Conservation (phyloP, 23 tunicate genomes). For the Ascidia mentula region DNA sequence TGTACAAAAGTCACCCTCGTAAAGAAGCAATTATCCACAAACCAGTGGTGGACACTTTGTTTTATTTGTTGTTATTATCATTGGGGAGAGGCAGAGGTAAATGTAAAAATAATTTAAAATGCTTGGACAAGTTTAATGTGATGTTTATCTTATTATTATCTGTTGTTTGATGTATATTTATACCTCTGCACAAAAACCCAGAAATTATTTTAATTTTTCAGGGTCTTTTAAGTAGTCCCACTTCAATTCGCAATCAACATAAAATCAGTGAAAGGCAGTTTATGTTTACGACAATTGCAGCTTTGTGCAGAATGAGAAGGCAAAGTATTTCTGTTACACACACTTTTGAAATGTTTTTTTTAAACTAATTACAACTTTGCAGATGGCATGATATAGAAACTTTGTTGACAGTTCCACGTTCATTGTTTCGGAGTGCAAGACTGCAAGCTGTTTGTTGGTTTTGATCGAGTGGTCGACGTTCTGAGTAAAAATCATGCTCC, state of each 20-base stretch:
- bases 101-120: too few relatives aligned
- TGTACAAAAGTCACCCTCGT: slow-evolving; percentile 61
- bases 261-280: slow-evolving; percentile 72
- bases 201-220: too few relatives aligned
- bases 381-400: slow-evolving; percentile 81
- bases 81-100: slow-evolving; percentile 93
- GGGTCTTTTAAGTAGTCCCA: slow-evolving; percentile 82
- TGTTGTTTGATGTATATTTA: too few relatives aligned
- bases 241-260: slow-evolving; percentile 43
- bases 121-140: too few relatives aligned
- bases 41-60: slow-evolving; percentile 55
- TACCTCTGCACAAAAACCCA: too few relatives aligned
- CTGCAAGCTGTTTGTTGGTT: slow-evolving; percentile 65
- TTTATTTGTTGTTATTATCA: slow-evolving; percentile 86
- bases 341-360: too few relatives aligned
- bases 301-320: slow-evolving; percentile 79
- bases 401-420: slow-evolving; percentile 47
- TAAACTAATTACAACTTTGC: not conserved
- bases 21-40: slow-evolving; percentile 54
- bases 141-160: too few relatives aligned
- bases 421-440: slow-evolving; percentile 63
- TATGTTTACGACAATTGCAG: slow-evolving; percentile 54
- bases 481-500: slow-evolving; percentile 61
- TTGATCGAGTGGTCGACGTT: slow-evolving; percentile 47
- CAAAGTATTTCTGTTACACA: not conserved